phyloP scores from a whole-genome alignment of 1,140 invertebrate genomes.

The Cydia fagiglandana region DNA sequence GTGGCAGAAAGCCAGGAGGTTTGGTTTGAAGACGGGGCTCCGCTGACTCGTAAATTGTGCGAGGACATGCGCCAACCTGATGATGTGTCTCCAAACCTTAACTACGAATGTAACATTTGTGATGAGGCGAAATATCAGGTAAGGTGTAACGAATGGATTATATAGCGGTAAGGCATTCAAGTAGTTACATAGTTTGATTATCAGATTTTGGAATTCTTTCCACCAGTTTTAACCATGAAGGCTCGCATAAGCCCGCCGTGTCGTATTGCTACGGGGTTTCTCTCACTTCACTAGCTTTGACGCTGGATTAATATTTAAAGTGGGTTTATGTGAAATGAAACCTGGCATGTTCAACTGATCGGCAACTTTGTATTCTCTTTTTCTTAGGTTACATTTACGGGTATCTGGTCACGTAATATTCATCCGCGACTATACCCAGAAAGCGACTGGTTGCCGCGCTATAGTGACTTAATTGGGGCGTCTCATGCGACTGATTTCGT shows the following conservation, averaged over 20 bases:
- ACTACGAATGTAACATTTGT: conserved; percentile 63
- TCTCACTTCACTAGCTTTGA: too few relatives aligned
- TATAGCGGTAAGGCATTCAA: too few relatives aligned
- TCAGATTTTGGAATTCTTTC: too few relatives aligned
- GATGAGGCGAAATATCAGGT: conserved; percentile 74
- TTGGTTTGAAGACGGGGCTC: conserved; percentile 65
- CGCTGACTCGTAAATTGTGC: conserved; percentile 56
- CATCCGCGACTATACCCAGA: conserved; percentile 66
- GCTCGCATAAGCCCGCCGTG: too few relatives aligned
- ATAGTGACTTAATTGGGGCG: conserved; percentile 64
- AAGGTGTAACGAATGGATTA: not conserved
- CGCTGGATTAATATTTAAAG: too few relatives aligned
- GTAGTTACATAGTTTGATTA: too few relatives aligned
- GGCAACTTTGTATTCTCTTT: not conserved
- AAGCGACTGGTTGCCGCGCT: conserved; percentile 63
- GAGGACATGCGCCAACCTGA: conserved; percentile 67
- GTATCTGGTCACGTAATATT: conserved; percentile 70
- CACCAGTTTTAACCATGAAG: too few relatives aligned
- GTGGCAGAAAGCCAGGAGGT: conserved; percentile 62
- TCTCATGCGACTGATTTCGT: conserved; percentile 57
- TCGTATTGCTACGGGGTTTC: too few relatives aligned
- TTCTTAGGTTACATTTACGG: conserved; percentile 59
- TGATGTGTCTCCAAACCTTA: conserved; percentile 60
- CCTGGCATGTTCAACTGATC: too few relatives aligned
- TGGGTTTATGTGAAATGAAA: too few relatives aligned